Evolutionary conservation across 2,113 vertebrate species (phyloP).

Genomic region (Cromileptes altivelis): DNA sequence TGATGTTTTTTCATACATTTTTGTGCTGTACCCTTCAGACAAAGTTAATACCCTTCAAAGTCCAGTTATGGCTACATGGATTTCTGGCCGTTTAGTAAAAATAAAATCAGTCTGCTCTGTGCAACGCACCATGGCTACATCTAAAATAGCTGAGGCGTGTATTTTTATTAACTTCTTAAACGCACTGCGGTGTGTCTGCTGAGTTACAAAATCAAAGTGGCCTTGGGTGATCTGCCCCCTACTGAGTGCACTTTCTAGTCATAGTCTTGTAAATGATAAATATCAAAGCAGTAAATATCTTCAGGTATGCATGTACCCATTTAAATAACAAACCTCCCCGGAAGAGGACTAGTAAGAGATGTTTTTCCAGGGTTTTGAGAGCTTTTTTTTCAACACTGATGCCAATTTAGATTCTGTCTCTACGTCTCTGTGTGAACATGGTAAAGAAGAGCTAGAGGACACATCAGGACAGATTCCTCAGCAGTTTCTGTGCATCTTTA

Average conservation of each 20-base stretch:
- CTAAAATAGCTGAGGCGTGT: too few species aligned
- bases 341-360: neutral
- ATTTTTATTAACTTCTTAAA: too few species aligned
- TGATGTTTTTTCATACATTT: too few species aligned
- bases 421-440: conserved; percentile 12
- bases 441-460: conserved; percentile 13
- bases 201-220: too few species aligned
- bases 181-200: too few species aligned
- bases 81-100: too few species aligned
- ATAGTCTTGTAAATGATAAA: neutral
- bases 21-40: too few species aligned
- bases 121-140: too few species aligned
- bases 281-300: conserved; percentile 6
- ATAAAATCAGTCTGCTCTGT: too few species aligned
- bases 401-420: conserved; percentile 9
- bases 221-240: too few species aligned
- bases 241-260: neutral
- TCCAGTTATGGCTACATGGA: too few species aligned
- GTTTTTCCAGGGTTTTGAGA: neutral
- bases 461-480: conserved; percentile 11
- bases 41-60: too few species aligned
- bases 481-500: neutral
- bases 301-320: neutral
- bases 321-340: conserved; percentile 5
- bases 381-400: conserved; percentile 5